Evolutionary conservation across 2,888 invertebrate genomes (phyloP), one percentile per base, ranked within the genome.

Genomic region (Agriopis leucophaearia): DNA sequence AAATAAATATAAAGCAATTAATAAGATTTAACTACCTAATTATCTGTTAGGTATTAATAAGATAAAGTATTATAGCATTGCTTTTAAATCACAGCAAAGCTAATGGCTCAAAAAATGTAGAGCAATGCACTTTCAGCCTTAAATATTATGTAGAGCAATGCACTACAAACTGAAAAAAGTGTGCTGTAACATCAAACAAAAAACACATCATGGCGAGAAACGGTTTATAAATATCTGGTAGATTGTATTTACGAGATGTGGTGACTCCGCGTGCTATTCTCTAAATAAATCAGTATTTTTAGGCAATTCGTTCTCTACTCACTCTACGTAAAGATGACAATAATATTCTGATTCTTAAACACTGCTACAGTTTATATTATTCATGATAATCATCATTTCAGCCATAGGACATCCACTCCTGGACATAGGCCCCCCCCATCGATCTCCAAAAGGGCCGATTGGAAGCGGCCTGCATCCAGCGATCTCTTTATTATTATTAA

Each of bases 251-350:
- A 45, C 57, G 44, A 50, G 48, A 35, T 38, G 58, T 16, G 47
- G 66, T 56, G 58, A 64, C 38, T 44, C 47, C 13, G 58, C 69
- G 69, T 52, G 50, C 45, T 63, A 56, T 62, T 70, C 69, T 69
- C 16, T 69, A 67, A 72, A 70, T 72, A 74, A 69, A 64, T 66
- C 44, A 9, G 55, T 70, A 72, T 72, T 73, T 69, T 64, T 70
- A 70, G 69, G 61, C 56, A 65, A 65, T 59, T 47, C 18, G 52
- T 65, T 59, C n/a, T 64, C 51, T 50, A 48, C 47, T 47, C 48
- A 48, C 27, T 56, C 48, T 57, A 52, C 45, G 35, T 13, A 42
- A 27, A 3, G 27, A 5, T 27, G 3, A 27, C 27, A 27, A 27
- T 27, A 27, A 27, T 27, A 27, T 3, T 27, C 27, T 27, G 27